phyloP scores from a whole-genome alignment of 2,113 vertebrate genomes.

The Coregonus clupeaformis region DNA sequence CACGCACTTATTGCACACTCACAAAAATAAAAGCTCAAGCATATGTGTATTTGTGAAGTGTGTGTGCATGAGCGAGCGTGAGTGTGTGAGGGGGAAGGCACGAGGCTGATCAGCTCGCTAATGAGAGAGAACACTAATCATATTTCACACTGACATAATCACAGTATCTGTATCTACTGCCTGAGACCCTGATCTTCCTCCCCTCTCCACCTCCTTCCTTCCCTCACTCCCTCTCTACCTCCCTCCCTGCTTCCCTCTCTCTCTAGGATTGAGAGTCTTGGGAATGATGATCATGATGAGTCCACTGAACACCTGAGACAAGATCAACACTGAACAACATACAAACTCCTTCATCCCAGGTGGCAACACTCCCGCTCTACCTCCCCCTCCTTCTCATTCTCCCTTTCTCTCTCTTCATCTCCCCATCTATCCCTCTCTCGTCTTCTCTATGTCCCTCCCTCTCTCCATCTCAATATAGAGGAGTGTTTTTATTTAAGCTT shows the following conservation, averaged over 20 bases:
- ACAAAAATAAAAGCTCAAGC: neutral
- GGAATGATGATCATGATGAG: too few species aligned
- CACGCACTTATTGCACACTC: neutral
- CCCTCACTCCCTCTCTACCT: too few species aligned
- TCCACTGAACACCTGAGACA: too few species aligned
- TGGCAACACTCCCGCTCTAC: too few species aligned
- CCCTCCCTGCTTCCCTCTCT: too few species aligned
- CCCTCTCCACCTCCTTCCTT: neutral
- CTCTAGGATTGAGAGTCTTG: too few species aligned
- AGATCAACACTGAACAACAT: too few species aligned
- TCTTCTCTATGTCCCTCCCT: neutral
- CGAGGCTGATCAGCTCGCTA: conserved; percentile 54
- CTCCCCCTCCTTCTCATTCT: neutral
- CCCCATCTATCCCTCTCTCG: conserved; percentile 30
- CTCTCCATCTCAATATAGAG: conserved; percentile 27
- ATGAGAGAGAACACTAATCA: conserved; percentile 60
- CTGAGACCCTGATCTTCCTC: conserved; percentile 6
- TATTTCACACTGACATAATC: conserved; percentile 62
- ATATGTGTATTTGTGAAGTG: too few species aligned
- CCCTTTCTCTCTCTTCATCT: too few species aligned
- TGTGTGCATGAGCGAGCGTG: neutral
- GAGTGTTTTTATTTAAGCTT: conserved; percentile 13
- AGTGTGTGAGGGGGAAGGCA: conserved; percentile 29
- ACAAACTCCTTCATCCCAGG: too few species aligned
- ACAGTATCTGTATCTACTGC: conserved; percentile 59